Evolutionary conservation across 2,888 invertebrate genomes (phyloP).

Genomic region (Parelbella ahira): DNA sequence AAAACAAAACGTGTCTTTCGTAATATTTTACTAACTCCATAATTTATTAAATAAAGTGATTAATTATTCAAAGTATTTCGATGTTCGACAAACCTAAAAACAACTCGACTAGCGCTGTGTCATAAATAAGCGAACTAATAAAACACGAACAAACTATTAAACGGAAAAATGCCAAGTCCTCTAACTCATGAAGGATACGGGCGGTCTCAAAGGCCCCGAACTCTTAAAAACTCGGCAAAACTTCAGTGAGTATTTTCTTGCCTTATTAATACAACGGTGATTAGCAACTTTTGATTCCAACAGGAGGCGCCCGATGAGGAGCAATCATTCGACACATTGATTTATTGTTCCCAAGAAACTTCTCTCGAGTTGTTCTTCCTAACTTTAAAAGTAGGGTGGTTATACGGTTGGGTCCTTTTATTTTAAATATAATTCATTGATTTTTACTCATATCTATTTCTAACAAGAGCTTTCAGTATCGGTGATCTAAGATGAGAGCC

Average conservation of each 20-base stretch:
- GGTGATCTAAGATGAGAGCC: too few relatives aligned
- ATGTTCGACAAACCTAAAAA: too few relatives aligned
- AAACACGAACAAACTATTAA: constrained; percentile 12
- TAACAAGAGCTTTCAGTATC: too few relatives aligned
- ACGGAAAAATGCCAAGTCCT: constrained; percentile 7
- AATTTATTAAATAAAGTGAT: too few relatives aligned
- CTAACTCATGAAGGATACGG: constrained; percentile 12
- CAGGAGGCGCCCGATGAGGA: constrained; percentile 60
- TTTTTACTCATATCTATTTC: too few relatives aligned
- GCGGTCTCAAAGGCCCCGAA: constrained; percentile 16
- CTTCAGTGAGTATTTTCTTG: constrained; percentile 27
- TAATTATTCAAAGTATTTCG: too few relatives aligned
- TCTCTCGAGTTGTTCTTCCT: constrained; percentile 49
- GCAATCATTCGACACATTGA: constrained; percentile 78
- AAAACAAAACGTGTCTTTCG: too few relatives aligned
- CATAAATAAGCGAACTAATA: constrained; percentile 19
- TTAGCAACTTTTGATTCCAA: constrained; percentile 74
- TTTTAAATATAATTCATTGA: too few relatives aligned
- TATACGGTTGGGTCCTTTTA: too few relatives aligned
- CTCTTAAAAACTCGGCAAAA: constrained; percentile 17
- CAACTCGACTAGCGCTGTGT: too few relatives aligned
- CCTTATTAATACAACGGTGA: constrained; percentile 71
- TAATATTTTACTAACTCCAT: too few relatives aligned
- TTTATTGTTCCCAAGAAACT: constrained; percentile 67
- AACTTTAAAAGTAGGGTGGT: constrained; percentile 33